Evolutionary conservation across 2,797 vertebrate species (phyloP).

Genomic region (Labroides dimidiatus): DNA sequence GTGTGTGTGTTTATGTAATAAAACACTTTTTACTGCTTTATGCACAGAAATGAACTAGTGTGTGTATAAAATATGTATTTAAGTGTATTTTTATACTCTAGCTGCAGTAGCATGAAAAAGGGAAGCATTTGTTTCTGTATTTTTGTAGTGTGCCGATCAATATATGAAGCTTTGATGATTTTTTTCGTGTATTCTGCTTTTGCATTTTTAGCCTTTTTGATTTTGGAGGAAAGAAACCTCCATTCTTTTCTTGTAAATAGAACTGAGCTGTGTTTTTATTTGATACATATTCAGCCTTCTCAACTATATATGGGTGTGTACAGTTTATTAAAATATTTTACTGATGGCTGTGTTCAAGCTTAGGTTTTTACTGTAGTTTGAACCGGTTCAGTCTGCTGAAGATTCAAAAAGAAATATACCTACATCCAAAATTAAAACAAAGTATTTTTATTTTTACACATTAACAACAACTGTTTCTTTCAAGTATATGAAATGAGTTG

Average conservation of each 20-base stretch:
- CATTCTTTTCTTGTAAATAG: constrained; percentile 74
- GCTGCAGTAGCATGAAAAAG: constrained; percentile 72
- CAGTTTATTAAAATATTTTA: constrained; percentile 18
- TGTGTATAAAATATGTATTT: constrained; percentile 73
- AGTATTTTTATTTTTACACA: constrained; percentile 4
- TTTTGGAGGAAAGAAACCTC: constrained; percentile 38
- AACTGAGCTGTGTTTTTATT: constrained; percentile 34
- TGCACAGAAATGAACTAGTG: constrained; percentile 74
- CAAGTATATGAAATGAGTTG: constrained; percentile 32
- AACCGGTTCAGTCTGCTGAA: constrained; percentile 14
- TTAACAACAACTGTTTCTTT: constrained; percentile 9
- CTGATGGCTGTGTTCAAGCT: constrained; percentile 2
- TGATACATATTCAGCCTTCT: constrained; percentile 38
- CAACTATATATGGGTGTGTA: constrained; percentile 30
- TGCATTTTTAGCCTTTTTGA: constrained; percentile 27
- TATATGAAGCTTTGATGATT: constrained; percentile 56
- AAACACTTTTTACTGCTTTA: constrained; percentile 71
- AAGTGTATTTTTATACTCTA: constrained; percentile 71
- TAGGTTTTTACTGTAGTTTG: constrained; percentile 8
- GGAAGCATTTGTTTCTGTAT: constrained; percentile 60
- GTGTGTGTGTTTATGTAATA: constrained; percentile 47
- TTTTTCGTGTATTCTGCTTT: constrained; percentile 38
- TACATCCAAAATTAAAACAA: constrained; percentile 25
- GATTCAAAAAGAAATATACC: neutral
- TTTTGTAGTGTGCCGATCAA: constrained; percentile 58